Evolutionary conservation across 2,113 vertebrate genomes (phyloP), one percentile per base, ranked within the genome.

Genomic region (Sinocyclocheilus anshuiensis): DNA sequence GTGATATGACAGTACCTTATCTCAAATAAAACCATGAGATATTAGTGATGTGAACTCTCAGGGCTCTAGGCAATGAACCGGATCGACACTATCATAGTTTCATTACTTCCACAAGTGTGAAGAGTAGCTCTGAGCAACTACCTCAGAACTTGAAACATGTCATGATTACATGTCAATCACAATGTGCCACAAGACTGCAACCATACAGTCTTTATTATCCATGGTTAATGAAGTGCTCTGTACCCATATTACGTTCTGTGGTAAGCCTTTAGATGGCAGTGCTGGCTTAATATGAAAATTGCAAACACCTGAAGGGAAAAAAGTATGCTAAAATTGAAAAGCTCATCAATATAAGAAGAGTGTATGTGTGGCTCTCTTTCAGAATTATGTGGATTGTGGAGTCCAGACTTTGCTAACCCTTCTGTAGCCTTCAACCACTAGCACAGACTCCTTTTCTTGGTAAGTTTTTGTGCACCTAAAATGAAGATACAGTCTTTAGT

Each of bases 351-450:
- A 22, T 6, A 22, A 39, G 13, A 84, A 74, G 11, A 48, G 63
- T 6, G 3, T 84, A 11, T 83, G 36, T 65, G 2, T 75, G 1
- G 15, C n/a, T 72, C 12, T 71, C 2, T 93, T 93, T 45, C 89
- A 95, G 94, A 93, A 50, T 85, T 93, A 88, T 89, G 93, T 94
- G 88, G 94, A 96, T 87, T 93, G 92, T 88, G 95, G 93, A 53
- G 93, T 94, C 69, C 94, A 95, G 91, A 95, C 94, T 1, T 86
- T 94, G 91, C 84, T 95, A 88, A 94, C 92, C 50, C 92, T 94
- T 48, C 83, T 94, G 89, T 95, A 95, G 90, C 71, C 57, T 75
- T 50, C 20, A 45, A 12, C 8, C 12, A 6, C 50, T 39, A 3
- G 71, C 33, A 42, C 86, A 82, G 76, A 63, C 55, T 26, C 8